Percentiles rank a stretch among this genome's conserved stretches.
phyloP scores from a whole-genome alignment of 2,113 vertebrate genomes.

The Protomyctophum bolini region DNA sequence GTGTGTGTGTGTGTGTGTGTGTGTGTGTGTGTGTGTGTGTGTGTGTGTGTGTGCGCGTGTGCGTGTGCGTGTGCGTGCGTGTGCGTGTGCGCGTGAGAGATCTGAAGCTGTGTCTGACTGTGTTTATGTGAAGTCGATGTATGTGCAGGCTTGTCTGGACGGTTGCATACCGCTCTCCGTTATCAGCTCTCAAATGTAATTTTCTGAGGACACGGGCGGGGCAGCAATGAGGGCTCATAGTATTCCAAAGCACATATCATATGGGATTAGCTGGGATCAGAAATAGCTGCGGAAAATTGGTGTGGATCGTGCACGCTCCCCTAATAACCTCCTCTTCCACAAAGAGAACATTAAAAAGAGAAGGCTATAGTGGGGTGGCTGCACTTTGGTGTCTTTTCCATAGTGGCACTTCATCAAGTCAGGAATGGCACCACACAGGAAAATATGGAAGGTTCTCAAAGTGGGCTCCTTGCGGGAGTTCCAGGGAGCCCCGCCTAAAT shows the following conservation, averaged over 20 bases:
- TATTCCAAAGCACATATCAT: background rate
- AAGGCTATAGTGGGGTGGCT: background rate
- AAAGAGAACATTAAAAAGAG: background rate
- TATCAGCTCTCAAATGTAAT: background rate
- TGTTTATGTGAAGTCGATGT: too few species aligned
- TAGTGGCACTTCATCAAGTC: background rate
- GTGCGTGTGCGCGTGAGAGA: too few species aligned
- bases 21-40: too few species aligned
- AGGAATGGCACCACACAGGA: too few species aligned
- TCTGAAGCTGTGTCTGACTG: too few species aligned
- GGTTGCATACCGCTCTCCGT: background rate
- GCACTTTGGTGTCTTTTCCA: background rate
- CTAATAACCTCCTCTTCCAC: background rate
- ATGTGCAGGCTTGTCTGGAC: too few species aligned
- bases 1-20: too few species aligned
- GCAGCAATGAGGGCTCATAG: background rate
- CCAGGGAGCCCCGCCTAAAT: too few species aligned
- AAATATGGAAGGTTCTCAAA: too few species aligned
- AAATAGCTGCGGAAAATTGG: background rate
- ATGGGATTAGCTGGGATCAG: background rate
- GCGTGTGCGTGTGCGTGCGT: background rate
- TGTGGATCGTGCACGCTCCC: background rate
- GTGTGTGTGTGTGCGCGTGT: too few species aligned
- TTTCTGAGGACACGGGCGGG: background rate
- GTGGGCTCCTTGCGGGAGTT: too few species aligned